A percentile compares a stretch with the other conserved stretches of the same genome.
Conservation (phyloP, 2,888 invertebrate genomes). For the Gryllus longicercus region DNA sequence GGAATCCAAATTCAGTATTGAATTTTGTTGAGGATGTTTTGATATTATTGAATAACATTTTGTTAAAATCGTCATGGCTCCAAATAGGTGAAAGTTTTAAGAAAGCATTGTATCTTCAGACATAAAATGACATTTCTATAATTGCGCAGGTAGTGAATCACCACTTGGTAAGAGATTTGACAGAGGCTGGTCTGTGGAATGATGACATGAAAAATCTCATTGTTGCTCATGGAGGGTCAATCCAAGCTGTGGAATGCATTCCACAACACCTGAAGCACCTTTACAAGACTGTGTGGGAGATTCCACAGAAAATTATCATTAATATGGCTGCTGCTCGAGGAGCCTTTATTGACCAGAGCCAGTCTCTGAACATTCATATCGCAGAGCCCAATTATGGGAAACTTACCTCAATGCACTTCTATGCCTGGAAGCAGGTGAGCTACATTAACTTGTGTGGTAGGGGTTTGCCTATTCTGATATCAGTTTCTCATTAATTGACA, state of each 20-base stretch:
- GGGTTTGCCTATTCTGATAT: too few relatives aligned
- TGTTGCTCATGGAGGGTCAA: constrained; percentile 86
- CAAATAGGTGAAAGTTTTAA: too few relatives aligned
- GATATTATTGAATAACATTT: too few relatives aligned
- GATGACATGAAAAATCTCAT: constrained; percentile 93
- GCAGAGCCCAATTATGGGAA: constrained; percentile 91
- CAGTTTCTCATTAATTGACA: too few relatives aligned
- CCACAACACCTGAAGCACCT: constrained; percentile 80
- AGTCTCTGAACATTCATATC: constrained; percentile 96
- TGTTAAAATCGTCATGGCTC: too few relatives aligned
- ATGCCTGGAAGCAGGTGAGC: constrained; percentile 82
- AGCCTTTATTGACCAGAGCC: constrained; percentile 97
- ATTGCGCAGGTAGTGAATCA: constrained; percentile 84
- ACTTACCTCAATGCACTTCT: constrained; percentile 96
- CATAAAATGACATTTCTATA: not conserved
- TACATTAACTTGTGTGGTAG: not conserved
- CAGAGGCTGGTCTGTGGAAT: constrained; percentile 87
- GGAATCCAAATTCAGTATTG: too few relatives aligned
- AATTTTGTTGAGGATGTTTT: too few relatives aligned
- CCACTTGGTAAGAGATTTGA: constrained; percentile 88
- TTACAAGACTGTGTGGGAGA: constrained; percentile 97
- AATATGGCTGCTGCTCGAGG: constrained; percentile 98
- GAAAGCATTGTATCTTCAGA: too few relatives aligned
- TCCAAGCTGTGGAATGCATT: constrained; percentile 78
- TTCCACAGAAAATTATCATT: constrained; percentile 86